These are phyloP conservation scores for Recurvirostra avosetta DNA, from an alignment of 2,113 vertebrate species.

Conservation along the genomic window DNA sequence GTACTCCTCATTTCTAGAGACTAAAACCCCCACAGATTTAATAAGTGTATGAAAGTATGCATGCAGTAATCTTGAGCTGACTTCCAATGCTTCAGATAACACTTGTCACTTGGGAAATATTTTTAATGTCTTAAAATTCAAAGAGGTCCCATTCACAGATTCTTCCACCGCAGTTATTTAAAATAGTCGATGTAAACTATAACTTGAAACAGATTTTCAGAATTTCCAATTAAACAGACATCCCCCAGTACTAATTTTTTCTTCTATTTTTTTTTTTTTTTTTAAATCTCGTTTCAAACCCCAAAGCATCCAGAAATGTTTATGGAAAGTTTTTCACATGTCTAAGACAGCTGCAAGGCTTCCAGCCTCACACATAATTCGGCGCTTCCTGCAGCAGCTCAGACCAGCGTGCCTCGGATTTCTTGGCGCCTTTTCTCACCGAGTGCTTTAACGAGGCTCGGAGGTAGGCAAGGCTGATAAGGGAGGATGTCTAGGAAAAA, in stretches of 20 bases:
- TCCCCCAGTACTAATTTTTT: not conserved
- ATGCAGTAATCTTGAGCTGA: not conserved
- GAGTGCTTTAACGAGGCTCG: accelerated
- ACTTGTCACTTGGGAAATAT: not conserved
- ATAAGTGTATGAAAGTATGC: not conserved
- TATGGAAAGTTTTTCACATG: not conserved
- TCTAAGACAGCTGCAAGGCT: not conserved
- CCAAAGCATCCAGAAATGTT: not conserved
- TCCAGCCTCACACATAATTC: not conserved
- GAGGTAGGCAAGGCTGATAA: not conserved
- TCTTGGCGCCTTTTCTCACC: not conserved
- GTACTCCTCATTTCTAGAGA: accelerated
- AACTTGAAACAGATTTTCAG: not conserved
- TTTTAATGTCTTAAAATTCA: not conserved
- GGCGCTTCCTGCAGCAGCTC: not conserved
- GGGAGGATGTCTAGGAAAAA: not conserved
- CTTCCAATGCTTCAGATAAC: not conserved
- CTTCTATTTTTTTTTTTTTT: not conserved
- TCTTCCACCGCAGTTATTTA: not conserved
- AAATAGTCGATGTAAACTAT: accelerated
- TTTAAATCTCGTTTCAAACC: not conserved
- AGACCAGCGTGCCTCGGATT: not conserved
- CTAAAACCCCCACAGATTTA: not conserved
- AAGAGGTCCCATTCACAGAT: not conserved
- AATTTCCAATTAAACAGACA: not conserved